phyloP scores from a whole-genome alignment of 2,113 vertebrate genomes.

The Tauraco erythrolophus region DNA sequence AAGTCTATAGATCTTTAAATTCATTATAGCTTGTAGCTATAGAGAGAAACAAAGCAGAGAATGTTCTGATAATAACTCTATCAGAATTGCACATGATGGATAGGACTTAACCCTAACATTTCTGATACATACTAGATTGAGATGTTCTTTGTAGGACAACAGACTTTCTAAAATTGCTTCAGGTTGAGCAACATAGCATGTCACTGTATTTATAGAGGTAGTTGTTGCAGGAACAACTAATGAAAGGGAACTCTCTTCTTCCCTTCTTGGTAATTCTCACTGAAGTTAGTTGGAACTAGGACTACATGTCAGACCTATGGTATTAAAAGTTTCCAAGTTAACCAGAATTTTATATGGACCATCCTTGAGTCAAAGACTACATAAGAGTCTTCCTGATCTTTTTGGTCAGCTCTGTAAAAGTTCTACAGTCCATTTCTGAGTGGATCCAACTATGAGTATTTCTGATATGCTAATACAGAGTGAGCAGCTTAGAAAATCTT shows the following conservation, averaged over 20 bases:
- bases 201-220: not conserved
- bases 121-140: not conserved
- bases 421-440: not conserved
- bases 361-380: not conserved
- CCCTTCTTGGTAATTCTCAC: not conserved
- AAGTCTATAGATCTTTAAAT: not conserved
- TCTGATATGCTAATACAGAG: not conserved
- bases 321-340: not conserved
- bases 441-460: not conserved
- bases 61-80: not conserved
- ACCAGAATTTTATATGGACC: not conserved
- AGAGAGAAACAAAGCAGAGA: not conserved
- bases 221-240: not conserved
- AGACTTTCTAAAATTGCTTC: not conserved
- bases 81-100: not conserved
- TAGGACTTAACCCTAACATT: not conserved
- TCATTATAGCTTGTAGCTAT: not conserved
- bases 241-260: not conserved
- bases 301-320: not conserved
- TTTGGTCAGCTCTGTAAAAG: not conserved
- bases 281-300: not conserved
- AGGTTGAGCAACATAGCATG: not conserved
- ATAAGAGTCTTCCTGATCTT: not conserved
- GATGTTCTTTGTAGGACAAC: not conserved
- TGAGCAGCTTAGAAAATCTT: not conserved